A percentile compares a stretch with the other conserved stretches of the same genome.
Evolutionary conservation across 2,888 invertebrate species (phyloP).

Genomic region (Zelleria hepariella): DNA sequence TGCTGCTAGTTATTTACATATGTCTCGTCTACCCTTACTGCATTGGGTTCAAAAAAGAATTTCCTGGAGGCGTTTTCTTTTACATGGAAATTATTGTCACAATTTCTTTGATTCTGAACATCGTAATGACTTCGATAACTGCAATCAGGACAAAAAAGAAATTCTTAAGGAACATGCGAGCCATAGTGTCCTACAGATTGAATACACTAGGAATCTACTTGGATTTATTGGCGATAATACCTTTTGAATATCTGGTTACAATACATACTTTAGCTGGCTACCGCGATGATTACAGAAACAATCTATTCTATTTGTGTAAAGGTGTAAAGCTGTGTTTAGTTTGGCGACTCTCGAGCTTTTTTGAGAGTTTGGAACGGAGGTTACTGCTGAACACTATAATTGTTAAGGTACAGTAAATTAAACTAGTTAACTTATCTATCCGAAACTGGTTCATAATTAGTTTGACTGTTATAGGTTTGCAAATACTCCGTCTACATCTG

Average conservation of each 20-base stretch:
- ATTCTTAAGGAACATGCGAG: constrained; percentile 40
- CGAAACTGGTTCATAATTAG: not conserved
- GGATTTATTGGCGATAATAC: constrained; percentile 60
- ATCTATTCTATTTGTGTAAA: constrained; percentile 62
- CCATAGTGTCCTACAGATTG: constrained; percentile 52
- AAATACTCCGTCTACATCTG: constrained; percentile 61
- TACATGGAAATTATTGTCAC: constrained; percentile 49
- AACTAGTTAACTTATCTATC: no score
- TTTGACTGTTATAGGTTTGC: constrained; percentile 32
- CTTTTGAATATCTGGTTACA: constrained; percentile 59
- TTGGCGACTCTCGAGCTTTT: constrained; percentile 60
- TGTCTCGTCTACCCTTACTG: constrained; percentile 63
- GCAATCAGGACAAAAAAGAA: constrained; percentile 60
- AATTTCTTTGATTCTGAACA: constrained; percentile 49
- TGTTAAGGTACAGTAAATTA: constrained; percentile 39
- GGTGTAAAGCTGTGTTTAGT: constrained; percentile 66
- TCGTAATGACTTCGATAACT: constrained; percentile 52
- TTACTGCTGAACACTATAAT: constrained; percentile 48
- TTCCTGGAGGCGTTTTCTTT: constrained; percentile 47
- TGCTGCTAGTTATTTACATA: constrained; percentile 47
- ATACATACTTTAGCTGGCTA: constrained; percentile 45
- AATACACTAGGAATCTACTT: constrained; percentile 64
- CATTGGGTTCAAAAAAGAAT: constrained; percentile 51
- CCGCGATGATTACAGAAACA: constrained; percentile 46
- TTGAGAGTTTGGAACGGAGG: constrained; percentile 53